Conservation (phyloP, 2,888 invertebrate species). For the Drepana falcataria region DNA sequence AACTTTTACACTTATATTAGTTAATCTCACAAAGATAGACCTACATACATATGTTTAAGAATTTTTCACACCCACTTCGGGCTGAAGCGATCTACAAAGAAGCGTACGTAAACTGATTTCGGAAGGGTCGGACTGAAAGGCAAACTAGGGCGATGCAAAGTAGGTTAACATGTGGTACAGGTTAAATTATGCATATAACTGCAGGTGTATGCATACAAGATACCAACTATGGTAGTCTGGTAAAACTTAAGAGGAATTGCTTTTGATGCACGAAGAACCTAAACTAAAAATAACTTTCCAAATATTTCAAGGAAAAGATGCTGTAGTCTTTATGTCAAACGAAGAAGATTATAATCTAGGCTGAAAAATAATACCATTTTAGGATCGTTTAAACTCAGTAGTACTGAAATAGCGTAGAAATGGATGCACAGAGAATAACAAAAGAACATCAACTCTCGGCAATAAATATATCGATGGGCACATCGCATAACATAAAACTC, state of each 20-base stretch:
- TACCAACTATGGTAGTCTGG: slow-evolving; percentile 4
- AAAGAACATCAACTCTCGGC: background rate
- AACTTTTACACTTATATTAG: too few species aligned
- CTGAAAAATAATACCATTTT: too few species aligned
- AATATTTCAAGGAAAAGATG: too few species aligned
- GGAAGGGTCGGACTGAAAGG: slow-evolving; percentile 21
- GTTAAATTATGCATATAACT: slow-evolving; percentile 35
- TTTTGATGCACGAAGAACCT: background rate
- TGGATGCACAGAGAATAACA: background rate
- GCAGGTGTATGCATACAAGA: slow-evolving; percentile 21
- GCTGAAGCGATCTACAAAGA: slow-evolving; percentile 12
- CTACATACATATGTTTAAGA: too few species aligned
- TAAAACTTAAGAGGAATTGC: background rate
- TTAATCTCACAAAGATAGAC: too few species aligned
- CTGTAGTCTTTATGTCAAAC: too few species aligned
- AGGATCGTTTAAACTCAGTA: too few species aligned
- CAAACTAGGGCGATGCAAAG: slow-evolving; percentile 26
- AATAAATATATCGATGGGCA: background rate
- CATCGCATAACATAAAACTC: background rate
- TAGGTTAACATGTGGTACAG: slow-evolving; percentile 17
- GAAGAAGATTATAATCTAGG: too few species aligned
- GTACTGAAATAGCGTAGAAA: too few species aligned
- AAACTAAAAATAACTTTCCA: too few species aligned
- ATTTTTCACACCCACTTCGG: too few species aligned
- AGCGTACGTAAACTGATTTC: slow-evolving; percentile 17